These are phyloP conservation scores for Corythoichthys haematopterus DNA, from an alignment of 2,113 vertebrate genomes.

Conservation along the genomic window DNA sequence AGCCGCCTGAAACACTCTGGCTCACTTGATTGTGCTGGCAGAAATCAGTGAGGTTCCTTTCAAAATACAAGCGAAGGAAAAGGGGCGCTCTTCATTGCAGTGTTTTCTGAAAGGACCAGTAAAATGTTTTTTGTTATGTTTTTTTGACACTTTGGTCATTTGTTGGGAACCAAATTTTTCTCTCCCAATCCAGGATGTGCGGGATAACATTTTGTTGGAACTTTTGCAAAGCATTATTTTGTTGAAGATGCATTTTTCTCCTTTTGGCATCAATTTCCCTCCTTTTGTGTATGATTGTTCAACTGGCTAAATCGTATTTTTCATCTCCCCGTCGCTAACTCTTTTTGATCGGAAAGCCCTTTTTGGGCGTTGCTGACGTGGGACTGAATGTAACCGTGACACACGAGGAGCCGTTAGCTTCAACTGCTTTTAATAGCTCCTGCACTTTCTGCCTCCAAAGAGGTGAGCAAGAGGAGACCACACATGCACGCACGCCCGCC, in stretches of 20 bases:
- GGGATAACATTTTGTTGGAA: slow-evolving; percentile 28
- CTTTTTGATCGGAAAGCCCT: slow-evolving; percentile 29
- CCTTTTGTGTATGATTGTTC: slow-evolving; percentile 16
- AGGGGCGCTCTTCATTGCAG: slow-evolving; percentile 46
- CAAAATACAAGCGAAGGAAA: slow-evolving; percentile 33
- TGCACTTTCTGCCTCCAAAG: slow-evolving; percentile 52
- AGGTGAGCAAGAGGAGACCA: slow-evolving; percentile 36
- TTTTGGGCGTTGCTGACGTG: slow-evolving; percentile 33
- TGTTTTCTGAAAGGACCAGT: slow-evolving; percentile 34
- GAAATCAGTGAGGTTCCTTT: slow-evolving; percentile 48
- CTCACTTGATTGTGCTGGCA: slow-evolving; percentile 48
- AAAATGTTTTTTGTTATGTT: not conserved
- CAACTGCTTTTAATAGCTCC: slow-evolving; percentile 35
- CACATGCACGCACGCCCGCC: not conserved
- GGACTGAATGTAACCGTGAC: slow-evolving; percentile 63
- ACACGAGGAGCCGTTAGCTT: slow-evolving; percentile 24
- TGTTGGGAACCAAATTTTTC: slow-evolving; percentile 33
- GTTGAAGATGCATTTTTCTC: slow-evolving; percentile 47
- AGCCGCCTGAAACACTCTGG: slow-evolving; percentile 31
- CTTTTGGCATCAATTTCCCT: slow-evolving; percentile 7
- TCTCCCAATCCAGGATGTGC: slow-evolving; percentile 11
- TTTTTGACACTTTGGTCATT: slow-evolving; percentile 49
- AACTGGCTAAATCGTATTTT: slow-evolving; percentile 16
- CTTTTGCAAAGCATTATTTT: slow-evolving; percentile 37
- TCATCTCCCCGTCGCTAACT: slow-evolving; percentile 21